Evolutionary conservation across 2,888 invertebrate genomes (phyloP).

Genomic region (Drosophila aldrichi): DNA sequence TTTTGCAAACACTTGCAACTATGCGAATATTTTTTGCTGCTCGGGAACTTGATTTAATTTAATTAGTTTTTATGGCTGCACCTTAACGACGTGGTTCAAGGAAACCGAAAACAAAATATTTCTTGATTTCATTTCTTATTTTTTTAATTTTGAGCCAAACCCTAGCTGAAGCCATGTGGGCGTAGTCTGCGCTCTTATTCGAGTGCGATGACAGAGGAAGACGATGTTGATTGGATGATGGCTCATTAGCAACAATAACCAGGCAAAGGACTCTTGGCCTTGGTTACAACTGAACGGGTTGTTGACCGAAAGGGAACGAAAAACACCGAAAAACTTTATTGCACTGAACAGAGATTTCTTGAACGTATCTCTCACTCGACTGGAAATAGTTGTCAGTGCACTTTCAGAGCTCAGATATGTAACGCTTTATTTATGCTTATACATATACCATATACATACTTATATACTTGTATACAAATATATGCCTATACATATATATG

Average conservation of each 20-base stretch:
- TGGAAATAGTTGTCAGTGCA: constrained; percentile 77
- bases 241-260: constrained; percentile 65
- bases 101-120: constrained; percentile 54
- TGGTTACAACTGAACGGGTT: constrained; percentile 53
- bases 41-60: constrained; percentile 74
- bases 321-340: constrained; percentile 12
- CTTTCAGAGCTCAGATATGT: constrained; percentile 72
- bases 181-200: constrained; percentile 26
- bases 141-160: constrained; percentile 37
- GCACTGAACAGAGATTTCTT: constrained; percentile 19
- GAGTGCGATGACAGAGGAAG: constrained; percentile 34
- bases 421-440: constrained; percentile 68
- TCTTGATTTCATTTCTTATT: not conserved
- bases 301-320: constrained; percentile 50
- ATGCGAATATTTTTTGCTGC: constrained; percentile 42
- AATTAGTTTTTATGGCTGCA: constrained; percentile 68
- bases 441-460: constrained; percentile 13
- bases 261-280: constrained; percentile 61
- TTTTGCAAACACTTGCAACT: constrained; percentile 52
- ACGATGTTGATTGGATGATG: constrained; percentile 16
- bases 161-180: constrained; percentile 52
- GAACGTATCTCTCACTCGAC: constrained; percentile 28
- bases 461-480: not conserved
- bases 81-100: constrained; percentile 64
- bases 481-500: constrained; percentile 19